Percentiles rank a stretch among this genome's conserved stretches.
Conservation (phyloP, 2,113 vertebrate genomes). For the Oceanites oceanicus region DNA sequence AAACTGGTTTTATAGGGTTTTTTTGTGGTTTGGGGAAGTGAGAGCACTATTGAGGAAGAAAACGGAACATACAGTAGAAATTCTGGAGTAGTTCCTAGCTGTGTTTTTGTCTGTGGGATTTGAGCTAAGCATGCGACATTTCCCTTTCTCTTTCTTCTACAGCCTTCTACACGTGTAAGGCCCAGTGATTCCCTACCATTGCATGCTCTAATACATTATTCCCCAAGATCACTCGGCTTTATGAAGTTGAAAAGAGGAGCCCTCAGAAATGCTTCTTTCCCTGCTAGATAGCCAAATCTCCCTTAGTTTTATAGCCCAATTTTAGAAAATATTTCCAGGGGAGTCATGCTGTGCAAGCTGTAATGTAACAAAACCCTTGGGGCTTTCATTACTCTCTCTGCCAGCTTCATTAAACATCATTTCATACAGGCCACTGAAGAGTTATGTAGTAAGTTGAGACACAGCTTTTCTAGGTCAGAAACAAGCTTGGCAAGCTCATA, state of each 20-base stretch:
- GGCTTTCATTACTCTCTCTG: conserved; percentile 55
- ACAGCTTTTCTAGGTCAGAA: conserved; percentile 58
- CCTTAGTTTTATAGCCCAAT: background rate
- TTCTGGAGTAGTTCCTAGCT: background rate
- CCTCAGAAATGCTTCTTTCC: background rate
- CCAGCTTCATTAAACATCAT: conserved; percentile 60
- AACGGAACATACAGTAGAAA: background rate
- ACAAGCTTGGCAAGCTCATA: conserved; percentile 32
- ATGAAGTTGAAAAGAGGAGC: background rate
- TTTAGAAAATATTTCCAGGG: conserved; percentile 31
- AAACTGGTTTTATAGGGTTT: background rate
- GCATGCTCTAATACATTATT: background rate
- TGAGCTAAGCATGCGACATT: background rate
- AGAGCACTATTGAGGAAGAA: background rate
- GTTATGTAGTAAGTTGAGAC: conserved; percentile 38
- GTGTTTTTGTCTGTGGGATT: background rate
- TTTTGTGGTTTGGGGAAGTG: background rate
- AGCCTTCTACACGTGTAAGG: background rate
- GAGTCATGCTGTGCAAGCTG: conserved; percentile 4
- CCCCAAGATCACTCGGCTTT: background rate
- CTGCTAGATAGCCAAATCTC: background rate
- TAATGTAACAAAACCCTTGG: conserved; percentile 54
- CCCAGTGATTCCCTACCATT: background rate
- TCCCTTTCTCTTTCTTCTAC: background rate
- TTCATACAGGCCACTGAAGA: conserved; percentile 42